A percentile compares a stretch with the other conserved stretches of the same genome.
Evolutionary conservation across 2,888 invertebrate species (phyloP).

Genomic region (Heteromurus nitidus): DNA sequence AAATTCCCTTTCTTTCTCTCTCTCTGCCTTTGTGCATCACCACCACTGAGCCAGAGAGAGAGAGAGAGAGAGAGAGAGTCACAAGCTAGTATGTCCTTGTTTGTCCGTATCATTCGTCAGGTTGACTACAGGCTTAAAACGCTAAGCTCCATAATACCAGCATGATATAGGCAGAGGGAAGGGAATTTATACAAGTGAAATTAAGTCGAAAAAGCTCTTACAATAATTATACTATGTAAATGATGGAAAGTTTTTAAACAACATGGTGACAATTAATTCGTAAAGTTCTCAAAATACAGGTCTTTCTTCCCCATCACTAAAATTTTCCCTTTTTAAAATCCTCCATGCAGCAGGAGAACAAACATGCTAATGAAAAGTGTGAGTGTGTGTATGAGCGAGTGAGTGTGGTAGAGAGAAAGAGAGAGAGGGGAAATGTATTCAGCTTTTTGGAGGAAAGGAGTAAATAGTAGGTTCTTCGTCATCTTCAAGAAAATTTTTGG

Average conservation of each 20-base stretch:
- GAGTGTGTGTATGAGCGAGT: background rate
- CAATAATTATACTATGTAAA: constrained; percentile 34
- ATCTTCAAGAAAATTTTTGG: too few relatives aligned
- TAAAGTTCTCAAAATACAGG: constrained; percentile 38
- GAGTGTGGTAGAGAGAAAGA: constrained; percentile 8
- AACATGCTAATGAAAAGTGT: too few relatives aligned
- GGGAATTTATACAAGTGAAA: background rate
- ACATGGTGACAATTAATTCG: constrained; percentile 38
- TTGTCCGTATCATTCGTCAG: background rate
- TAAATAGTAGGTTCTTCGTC: too few relatives aligned
- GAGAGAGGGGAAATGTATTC: too few relatives aligned
- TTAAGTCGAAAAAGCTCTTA: constrained; percentile 25
- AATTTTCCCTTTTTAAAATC: too few relatives aligned
- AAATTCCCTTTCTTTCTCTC: background rate
- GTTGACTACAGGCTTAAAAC: background rate
- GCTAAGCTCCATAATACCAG: background rate
- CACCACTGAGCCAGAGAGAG: background rate
- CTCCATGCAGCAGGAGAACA: too few relatives aligned
- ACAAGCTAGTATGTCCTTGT: too few relatives aligned
- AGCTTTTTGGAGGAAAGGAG: too few relatives aligned
- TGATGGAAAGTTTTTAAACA: constrained; percentile 41
- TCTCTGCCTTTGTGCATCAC: too few relatives aligned
- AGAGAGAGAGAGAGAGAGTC: background rate
- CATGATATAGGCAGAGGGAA: background rate
- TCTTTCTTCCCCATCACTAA: background rate